These are phyloP conservation scores for Chelonus formosanus DNA, from an alignment of 2,888 invertebrate species.

Conservation along the genomic window DNA sequence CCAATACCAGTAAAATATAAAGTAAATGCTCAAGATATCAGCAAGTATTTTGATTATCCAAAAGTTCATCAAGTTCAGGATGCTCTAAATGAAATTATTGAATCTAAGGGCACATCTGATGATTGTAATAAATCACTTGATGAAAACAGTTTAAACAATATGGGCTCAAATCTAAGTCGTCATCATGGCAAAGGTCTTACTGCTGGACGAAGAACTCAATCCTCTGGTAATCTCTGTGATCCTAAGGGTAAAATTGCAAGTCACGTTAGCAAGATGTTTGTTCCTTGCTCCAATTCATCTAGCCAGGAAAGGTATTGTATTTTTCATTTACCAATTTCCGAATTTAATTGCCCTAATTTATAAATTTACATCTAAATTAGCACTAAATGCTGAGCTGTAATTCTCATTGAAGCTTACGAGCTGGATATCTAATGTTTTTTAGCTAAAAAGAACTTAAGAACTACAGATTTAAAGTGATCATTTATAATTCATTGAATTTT, in stretches of 20 bases:
- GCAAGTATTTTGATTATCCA: constrained; percentile 54
- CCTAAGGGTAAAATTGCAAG: constrained; percentile 59
- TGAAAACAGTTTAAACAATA: constrained; percentile 49
- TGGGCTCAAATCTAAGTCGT: constrained; percentile 83
- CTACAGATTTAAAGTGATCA: too few species aligned
- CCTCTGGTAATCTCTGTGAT: constrained; percentile 80
- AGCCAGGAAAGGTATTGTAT: constrained; percentile 51
- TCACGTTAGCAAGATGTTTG: constrained; percentile 59
- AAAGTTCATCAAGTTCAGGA: constrained; percentile 50
- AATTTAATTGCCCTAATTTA: too few species aligned
- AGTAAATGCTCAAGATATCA: constrained; percentile 54
- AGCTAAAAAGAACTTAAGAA: too few species aligned
- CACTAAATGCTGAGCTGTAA: too few species aligned
- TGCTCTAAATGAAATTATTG: too few species aligned
- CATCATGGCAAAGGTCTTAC: constrained; percentile 77
- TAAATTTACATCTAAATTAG: too few species aligned
- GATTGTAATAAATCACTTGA: too few species aligned
- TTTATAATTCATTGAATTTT: too few species aligned
- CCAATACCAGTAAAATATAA: constrained; percentile 48
- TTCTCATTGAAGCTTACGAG: too few species aligned
- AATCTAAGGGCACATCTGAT: too few species aligned
- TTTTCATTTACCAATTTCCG: too few species aligned
- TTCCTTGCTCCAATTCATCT: constrained; percentile 59
- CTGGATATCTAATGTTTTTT: too few species aligned
- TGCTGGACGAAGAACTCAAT: constrained; percentile 74